Conservation (phyloP, 2,888 invertebrate species). For the Heliconius erato region DNA sequence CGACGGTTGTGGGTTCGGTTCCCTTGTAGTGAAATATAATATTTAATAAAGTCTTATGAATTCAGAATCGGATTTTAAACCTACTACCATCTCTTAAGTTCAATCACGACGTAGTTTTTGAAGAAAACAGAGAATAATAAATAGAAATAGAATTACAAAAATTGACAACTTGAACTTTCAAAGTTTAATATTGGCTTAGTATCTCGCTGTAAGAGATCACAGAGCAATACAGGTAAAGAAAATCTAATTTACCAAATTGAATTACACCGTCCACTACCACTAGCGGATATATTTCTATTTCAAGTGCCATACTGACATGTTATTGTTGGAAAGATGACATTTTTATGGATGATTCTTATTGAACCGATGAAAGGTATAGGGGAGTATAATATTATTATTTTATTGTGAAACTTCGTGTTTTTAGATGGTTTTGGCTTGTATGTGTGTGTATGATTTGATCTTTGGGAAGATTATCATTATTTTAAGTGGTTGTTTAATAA, state of each 20-base stretch:
- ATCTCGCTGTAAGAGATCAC: conserved; percentile 62
- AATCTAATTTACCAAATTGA: conserved; percentile 84
- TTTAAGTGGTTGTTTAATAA: conserved; percentile 2
- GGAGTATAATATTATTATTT: neutral
- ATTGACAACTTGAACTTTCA: neutral
- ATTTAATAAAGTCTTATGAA: too few species aligned
- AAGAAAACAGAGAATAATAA: neutral
- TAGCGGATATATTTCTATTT: conserved; percentile 66
- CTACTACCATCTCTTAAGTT: too few species aligned
- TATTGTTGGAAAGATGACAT: conserved; percentile 59
- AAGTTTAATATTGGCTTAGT: conserved; percentile 54
- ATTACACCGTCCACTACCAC: conserved; percentile 78
- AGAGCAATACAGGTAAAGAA: conserved; percentile 82
- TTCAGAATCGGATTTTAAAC: too few species aligned
- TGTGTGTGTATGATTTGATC: neutral
- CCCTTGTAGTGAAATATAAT: too few species aligned
- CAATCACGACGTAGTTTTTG: too few species aligned
- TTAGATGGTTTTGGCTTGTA: neutral
- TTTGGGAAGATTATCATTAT: neutral
- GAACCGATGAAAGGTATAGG: conserved; percentile 34
- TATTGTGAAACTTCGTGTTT: neutral
- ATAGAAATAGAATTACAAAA: neutral
- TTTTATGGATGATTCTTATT: conserved; percentile 49
- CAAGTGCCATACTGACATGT: conserved; percentile 59
- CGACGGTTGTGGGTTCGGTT: too few species aligned